phyloP scores from a whole-genome alignment of 2,113 vertebrate species.

The Paedocypris sp. region DNA sequence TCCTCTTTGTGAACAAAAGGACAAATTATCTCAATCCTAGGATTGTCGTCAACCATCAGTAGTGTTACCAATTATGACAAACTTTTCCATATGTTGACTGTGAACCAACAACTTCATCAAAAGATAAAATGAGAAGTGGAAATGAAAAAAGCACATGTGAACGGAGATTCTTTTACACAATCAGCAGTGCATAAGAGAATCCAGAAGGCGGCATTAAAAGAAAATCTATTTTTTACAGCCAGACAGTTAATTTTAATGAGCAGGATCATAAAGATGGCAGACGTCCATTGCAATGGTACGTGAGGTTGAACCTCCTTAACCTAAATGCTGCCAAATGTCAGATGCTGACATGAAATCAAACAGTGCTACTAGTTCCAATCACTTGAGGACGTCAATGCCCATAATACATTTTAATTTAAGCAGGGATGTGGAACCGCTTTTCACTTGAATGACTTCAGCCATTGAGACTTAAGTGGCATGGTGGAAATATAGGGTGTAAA shows the following conservation, averaged over 20 bases:
- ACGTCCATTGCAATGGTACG: constrained; percentile 54
- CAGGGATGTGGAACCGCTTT: neutral
- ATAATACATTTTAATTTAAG: neutral
- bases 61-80: too few species aligned
- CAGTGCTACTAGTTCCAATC: constrained; percentile 18
- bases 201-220: constrained; percentile 57
- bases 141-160: neutral
- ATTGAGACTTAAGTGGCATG: neutral
- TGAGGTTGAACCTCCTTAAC: constrained; percentile 48
- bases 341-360: constrained; percentile 26
- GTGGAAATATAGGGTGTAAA: constrained; percentile 2
- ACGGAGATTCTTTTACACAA: constrained; percentile 34
- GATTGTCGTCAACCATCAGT: too few species aligned
- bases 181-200: constrained; percentile 50
- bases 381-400: neutral
- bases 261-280: constrained; percentile 63
- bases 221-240: constrained; percentile 63
- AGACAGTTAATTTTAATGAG: constrained; percentile 69
- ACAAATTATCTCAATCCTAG: too few species aligned
- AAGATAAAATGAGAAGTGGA: neutral
- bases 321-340: constrained; percentile 55
- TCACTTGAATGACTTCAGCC: too few species aligned
- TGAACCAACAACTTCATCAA: neutral
- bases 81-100: neutral
- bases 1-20: neutral